Percentiles rank a stretch among this genome's conserved stretches.
phyloP scores from a whole-genome alignment of 2,113 vertebrate species.

The Centropus bengalensis region DNA sequence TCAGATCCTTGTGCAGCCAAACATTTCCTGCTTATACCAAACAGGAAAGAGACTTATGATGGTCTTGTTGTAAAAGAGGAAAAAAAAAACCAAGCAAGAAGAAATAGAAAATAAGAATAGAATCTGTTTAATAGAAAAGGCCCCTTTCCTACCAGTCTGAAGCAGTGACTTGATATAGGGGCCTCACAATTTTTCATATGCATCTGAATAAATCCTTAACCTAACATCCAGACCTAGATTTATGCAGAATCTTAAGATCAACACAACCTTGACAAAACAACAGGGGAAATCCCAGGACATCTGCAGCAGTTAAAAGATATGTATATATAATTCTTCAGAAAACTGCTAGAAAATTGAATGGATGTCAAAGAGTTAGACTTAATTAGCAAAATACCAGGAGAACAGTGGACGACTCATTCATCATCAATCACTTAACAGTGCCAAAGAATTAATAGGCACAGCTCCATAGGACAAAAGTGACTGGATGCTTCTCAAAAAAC shows the following conservation, averaged over 20 bases:
- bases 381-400: neutral
- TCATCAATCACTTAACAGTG: neutral
- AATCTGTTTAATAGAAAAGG: neutral
- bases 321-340: neutral
- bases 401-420: neutral
- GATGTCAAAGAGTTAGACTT: neutral
- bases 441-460: neutral
- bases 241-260: neutral
- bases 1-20: conserved; percentile 13
- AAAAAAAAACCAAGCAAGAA: neutral
- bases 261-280: neutral
- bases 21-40: neutral
- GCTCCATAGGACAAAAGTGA: neutral
- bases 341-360: neutral
- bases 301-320: neutral
- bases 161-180: neutral
- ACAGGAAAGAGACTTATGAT: neutral
- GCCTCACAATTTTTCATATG: neutral
- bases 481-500: neutral
- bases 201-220: neutral
- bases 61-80: neutral
- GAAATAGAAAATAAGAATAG: neutral
- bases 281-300: neutral
- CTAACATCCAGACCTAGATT: neutral
- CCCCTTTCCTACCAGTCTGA: neutral